phyloP scores from a whole-genome alignment of 2,113 vertebrate genomes.

The Capreolus pygargus region DNA sequence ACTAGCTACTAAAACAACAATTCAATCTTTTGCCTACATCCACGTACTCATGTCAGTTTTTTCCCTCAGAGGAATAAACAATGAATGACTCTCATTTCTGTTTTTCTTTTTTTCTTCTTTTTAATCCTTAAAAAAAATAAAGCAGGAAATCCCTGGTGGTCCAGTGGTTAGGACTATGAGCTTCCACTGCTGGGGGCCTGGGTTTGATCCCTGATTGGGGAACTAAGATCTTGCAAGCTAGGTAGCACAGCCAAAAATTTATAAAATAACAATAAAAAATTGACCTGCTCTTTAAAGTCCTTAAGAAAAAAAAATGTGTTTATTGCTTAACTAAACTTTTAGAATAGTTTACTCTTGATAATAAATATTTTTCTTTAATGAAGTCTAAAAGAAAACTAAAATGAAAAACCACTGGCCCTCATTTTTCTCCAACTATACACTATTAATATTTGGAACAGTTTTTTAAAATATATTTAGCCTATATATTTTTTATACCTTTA shows the following conservation, averaged over 20 bases:
- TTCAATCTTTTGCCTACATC: background rate
- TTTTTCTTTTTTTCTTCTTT: background rate
- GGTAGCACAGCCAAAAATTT: background rate
- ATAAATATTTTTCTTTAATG: background rate
- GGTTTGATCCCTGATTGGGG: background rate
- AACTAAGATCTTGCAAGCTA: background rate
- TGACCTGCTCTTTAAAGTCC: background rate
- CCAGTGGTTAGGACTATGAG: background rate
- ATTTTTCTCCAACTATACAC: background rate
- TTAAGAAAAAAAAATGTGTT: background rate
- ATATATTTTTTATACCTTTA: background rate
- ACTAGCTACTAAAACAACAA: background rate
- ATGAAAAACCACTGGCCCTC: background rate
- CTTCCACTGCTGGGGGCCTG: background rate
- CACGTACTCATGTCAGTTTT: background rate
- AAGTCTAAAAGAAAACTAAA: background rate
- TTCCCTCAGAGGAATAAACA: background rate
- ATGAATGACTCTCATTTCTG: background rate
- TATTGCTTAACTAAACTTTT: conserved; percentile 18
- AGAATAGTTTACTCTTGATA: background rate
- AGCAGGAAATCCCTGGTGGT: background rate
- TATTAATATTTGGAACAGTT: background rate
- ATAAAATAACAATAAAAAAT: background rate
- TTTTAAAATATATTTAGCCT: background rate
- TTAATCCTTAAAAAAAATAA: background rate